Evolutionary conservation across 1,140 invertebrate species (phyloP).

Genomic region (Drosophila saltans): DNA sequence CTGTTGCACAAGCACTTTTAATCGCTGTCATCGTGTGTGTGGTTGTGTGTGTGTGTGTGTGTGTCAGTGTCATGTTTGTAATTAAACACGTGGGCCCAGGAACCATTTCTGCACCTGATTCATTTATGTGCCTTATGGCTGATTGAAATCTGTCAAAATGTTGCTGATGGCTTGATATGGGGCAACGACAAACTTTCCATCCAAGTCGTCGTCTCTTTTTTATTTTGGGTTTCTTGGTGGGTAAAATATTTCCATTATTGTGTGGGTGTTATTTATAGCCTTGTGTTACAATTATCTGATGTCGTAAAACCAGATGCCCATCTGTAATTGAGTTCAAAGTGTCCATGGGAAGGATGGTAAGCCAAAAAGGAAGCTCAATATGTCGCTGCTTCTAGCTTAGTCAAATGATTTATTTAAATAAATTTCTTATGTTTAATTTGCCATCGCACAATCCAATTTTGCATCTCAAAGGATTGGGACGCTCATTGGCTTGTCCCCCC

Average conservation of each 20-base stretch:
- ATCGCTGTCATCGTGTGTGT: conserved; percentile 61
- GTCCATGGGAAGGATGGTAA: neutral
- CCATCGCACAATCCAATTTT: neutral
- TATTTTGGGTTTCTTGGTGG: neutral
- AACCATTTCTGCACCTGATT: conserved; percentile 24
- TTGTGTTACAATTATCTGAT: conserved; percentile 16
- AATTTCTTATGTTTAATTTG: neutral
- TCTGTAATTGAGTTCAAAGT: conserved; percentile 19
- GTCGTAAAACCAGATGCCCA: conserved; percentile 13
- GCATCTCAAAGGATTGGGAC: neutral
- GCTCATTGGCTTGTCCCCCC: neutral
- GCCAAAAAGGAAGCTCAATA: no score
- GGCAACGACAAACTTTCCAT: conserved; percentile 19
- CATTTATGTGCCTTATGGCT: conserved; percentile 33
- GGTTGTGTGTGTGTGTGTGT: conserved; percentile 36
- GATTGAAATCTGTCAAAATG: conserved; percentile 78
- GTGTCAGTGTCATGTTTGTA: conserved; percentile 53
- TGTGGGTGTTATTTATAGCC: conserved; percentile 18
- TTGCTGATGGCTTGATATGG: conserved; percentile 30
- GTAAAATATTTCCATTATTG: conserved; percentile 1
- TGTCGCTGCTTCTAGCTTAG: neutral
- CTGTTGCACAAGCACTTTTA: conserved; percentile 55
- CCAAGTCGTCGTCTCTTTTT: neutral
- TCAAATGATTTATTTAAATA: conserved; percentile 15
- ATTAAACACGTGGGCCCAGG: conserved; percentile 70